phyloP scores from a whole-genome alignment of 1,140 invertebrate genomes.

The Batillaria attramentaria region DNA sequence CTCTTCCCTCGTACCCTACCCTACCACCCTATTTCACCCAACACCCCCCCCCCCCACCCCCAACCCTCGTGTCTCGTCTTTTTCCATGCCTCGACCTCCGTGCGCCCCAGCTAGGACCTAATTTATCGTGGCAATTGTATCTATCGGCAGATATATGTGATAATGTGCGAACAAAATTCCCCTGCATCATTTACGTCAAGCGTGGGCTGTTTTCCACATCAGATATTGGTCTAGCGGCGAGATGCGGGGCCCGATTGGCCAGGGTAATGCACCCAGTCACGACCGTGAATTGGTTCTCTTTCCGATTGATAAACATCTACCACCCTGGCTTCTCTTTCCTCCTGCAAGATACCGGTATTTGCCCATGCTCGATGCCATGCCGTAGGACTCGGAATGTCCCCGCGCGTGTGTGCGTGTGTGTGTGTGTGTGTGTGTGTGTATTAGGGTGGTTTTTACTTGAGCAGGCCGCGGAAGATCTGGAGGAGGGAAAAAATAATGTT shows the following conservation, averaged over 20 bases:
- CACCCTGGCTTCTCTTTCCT: too few relatives aligned
- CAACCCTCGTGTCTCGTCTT: neutral
- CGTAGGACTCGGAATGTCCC: too few relatives aligned
- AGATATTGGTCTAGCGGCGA: slow-evolving; percentile 1
- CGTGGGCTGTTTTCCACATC: slow-evolving; percentile 18
- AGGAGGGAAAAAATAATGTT: too few relatives aligned
- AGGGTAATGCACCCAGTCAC: slow-evolving; percentile 7
- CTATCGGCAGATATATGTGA: slow-evolving; percentile 23
- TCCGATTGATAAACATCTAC: neutral
- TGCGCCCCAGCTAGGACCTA: neutral
- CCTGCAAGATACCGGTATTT: too few relatives aligned
- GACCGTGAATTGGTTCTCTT: too few relatives aligned
- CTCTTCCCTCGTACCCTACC: neutral
- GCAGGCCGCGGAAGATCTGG: too few relatives aligned
- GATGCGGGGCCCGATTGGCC: slow-evolving; percentile 17
- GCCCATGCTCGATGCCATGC: too few relatives aligned
- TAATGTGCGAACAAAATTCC: slow-evolving; percentile 28
- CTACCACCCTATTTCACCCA: neutral
- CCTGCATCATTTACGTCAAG: slow-evolving; percentile 16
- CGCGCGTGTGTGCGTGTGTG: too few relatives aligned
- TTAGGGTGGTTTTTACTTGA: too few relatives aligned
- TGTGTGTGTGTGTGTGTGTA: too few relatives aligned
- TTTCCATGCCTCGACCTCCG: neutral
- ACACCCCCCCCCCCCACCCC: neutral
- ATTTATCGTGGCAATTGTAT: slow-evolving; percentile 27